Evolutionary conservation across 2,797 vertebrate species (phyloP).

Genomic region (Cryptoblepharus egeriae): DNA sequence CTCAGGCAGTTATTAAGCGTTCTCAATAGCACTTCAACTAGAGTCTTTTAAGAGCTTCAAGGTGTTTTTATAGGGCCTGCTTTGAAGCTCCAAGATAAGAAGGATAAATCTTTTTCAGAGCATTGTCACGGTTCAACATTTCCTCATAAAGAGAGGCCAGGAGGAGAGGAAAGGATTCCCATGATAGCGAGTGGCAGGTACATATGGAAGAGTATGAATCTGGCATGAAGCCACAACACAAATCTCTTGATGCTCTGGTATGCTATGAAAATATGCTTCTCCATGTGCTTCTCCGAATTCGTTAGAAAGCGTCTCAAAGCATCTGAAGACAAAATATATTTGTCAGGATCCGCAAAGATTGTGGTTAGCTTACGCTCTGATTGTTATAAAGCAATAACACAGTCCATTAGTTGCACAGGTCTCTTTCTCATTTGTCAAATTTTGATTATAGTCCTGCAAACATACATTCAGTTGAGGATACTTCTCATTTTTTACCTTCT

Average conservation of each 20-base stretch:
- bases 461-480: too few species aligned
- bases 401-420: neutral
- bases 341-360: neutral
- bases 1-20: slow-evolving; percentile 16
- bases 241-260: slow-evolving; percentile 40
- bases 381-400: neutral
- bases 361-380: neutral
- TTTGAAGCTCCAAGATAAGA: slow-evolving; percentile 43
- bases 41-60: slow-evolving; percentile 9
- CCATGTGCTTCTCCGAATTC: slow-evolving; percentile 56
- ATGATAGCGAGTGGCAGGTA: slow-evolving; percentile 8
- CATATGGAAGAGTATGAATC: slow-evolving; percentile 26
- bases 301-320: slow-evolving; percentile 50
- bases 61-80: slow-evolving; percentile 20
- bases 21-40: slow-evolving; percentile 16
- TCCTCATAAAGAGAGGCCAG: slow-evolving; percentile 36
- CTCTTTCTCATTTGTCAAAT: neutral
- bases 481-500: too few species aligned
- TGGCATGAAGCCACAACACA: slow-evolving; percentile 30
- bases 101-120: slow-evolving; percentile 47
- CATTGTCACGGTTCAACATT: slow-evolving; percentile 48
- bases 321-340: neutral
- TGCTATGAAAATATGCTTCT: slow-evolving; percentile 52
- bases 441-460: neutral
- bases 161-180: neutral